Evolutionary conservation across 2,888 invertebrate species (phyloP).

Genomic region (Quadroppia sp.): DNA sequence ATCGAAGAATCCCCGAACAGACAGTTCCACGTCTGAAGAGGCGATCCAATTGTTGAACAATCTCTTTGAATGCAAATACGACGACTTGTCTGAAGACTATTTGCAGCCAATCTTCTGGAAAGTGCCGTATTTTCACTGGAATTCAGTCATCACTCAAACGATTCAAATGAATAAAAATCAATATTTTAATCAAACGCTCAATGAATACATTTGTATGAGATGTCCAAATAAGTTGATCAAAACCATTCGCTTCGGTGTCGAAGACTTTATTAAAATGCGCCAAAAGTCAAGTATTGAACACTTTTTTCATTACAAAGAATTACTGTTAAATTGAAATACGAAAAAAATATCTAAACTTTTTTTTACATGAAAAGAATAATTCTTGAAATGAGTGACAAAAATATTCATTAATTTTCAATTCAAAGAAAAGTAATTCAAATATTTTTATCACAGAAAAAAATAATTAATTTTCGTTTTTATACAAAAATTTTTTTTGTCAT

Average conservation of each 20-base stretch:
- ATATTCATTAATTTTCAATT: too few relatives aligned
- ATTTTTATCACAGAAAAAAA: too few relatives aligned
- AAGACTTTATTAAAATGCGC: background rate
- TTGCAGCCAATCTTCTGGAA: constrained; percentile 38
- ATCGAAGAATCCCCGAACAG: constrained; percentile 38
- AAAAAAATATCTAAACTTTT: too few relatives aligned
- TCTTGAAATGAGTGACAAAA: too few relatives aligned
- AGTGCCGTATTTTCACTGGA: constrained; percentile 38
- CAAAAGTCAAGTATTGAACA: constrained; percentile 14
- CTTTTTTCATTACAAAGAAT: too few relatives aligned
- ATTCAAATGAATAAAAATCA: background rate
- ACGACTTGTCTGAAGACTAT: constrained; percentile 2
- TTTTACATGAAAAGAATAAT: too few relatives aligned
- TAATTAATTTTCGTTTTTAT: too few relatives aligned
- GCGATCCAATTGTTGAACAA: constrained; percentile 44
- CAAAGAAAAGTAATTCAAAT: too few relatives aligned
- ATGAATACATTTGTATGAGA: constrained; percentile 12
- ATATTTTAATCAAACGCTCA: constrained; percentile 28
- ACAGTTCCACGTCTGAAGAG: constrained; percentile 39
- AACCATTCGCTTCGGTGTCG: constrained; percentile 38
- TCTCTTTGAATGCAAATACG: constrained; percentile 45
- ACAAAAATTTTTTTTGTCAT: too few relatives aligned
- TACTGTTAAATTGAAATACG: too few relatives aligned
- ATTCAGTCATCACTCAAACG: background rate
- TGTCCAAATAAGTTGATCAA: constrained; percentile 16